Evolutionary conservation across 37 sponge, comb jelly and placozoan genomes (phyloP), one percentile per base, ranked within the genome.

Genomic region (Halichondria panicea): DNA sequence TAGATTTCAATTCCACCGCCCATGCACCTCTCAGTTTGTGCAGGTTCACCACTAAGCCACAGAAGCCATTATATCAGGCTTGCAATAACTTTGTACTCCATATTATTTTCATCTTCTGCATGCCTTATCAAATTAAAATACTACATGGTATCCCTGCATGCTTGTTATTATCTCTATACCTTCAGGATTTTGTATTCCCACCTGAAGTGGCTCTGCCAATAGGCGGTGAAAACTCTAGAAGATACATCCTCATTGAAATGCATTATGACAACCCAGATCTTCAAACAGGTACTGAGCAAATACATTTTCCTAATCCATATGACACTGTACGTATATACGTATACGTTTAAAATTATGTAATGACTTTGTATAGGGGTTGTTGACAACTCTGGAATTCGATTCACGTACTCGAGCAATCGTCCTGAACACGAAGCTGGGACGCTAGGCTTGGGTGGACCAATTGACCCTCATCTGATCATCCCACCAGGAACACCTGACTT

Each of bases 211-310:
- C 87, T 21, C 68, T 66, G n/a, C 86, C 92, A 12, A 52, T 91
- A 57, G 90, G 90, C n/a, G 92, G 92, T 43, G 63, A 78, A 30
- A 59, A 58, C 40, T 24, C 15, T 34, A n/a, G 66, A 9, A 39
- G 27, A 38, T 70, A 66, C 57, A 3, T 68, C 35, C 48, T 91
- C 31, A 66, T 86, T 0, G 79, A 87, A 33, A 79, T 87, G 58
- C 92, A 91, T 45, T 91, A 86, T 59, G 77, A 91, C 60, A 91
- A 91, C 46, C 87, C 84, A 18, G 1, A 50, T 15, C 5, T n/a
- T 28, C 22, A 41, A 3, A 34, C 32, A 53, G 71, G 71, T 52
- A 71, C 24, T 44, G n/a, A n/a, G n/a, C n/a, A n/a, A n/a, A n/a
- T n/a, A n/a, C n/a, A n/a, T n/a, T n/a, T n/a, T n/a, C n/a, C n/a